Conservation (phyloP, 1,140 invertebrate genomes). For the Aphaenogaster ashmeadi region DNA sequence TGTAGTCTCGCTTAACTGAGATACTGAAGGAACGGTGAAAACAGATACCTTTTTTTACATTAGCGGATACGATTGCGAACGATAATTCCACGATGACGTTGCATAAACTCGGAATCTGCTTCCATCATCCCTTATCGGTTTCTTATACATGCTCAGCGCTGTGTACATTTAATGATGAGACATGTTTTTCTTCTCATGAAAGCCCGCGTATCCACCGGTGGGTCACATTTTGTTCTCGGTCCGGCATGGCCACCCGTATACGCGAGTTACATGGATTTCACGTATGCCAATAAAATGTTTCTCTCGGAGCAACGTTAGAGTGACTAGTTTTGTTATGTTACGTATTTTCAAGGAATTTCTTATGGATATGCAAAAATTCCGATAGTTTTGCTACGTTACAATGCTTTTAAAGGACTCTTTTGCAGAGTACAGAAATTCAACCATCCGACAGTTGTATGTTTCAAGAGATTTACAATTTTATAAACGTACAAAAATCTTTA, state of each 20-base stretch:
- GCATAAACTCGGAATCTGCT: constrained; percentile 1
- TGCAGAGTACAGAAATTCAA: neutral
- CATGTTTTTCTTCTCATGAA: constrained; percentile 14
- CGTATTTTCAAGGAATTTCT: constrained; percentile 13
- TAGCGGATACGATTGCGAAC: constrained; percentile 4
- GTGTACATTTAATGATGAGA: neutral
- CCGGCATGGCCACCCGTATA: neutral
- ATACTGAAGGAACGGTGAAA: neutral
- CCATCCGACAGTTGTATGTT: neutral
- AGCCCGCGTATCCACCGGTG: constrained; percentile 2
- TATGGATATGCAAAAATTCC: neutral
- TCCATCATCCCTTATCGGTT: neutral
- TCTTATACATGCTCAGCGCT: neutral
- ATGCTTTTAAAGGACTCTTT: neutral
- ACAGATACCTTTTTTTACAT: neutral
- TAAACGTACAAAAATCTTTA: neutral
- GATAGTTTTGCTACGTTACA: neutral
- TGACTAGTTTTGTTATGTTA: constrained; percentile 2
- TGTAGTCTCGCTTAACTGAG: neutral
- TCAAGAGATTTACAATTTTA: neutral
- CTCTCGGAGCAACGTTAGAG: constrained; percentile 3
- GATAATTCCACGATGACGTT: constrained; percentile 18
- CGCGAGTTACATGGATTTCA: neutral
- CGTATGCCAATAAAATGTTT: neutral
- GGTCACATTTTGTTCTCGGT: neutral